Base-by-base conservation (phyloP, 2,888 invertebrate species). In the Drosophila pseudotakahashii region DNA sequence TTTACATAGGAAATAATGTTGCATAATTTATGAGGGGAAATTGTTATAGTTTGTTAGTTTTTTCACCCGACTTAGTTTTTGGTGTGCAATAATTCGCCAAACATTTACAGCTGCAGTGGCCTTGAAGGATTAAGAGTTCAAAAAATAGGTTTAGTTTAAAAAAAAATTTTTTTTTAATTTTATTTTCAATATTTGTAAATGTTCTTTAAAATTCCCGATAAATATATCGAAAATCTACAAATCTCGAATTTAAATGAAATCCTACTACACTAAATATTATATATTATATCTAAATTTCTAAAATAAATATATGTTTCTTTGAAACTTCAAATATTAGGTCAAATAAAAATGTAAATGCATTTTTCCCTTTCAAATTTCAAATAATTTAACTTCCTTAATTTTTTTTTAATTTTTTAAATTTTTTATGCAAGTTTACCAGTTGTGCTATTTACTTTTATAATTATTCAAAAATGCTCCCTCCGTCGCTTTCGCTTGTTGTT, bases 11-110 rank as follows among this genome's bases (percentile, higher is more conserved):
- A 83, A 88, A 82, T 85, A 82, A 85, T 79, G 82, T 83, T 83
- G 82, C 82, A 83, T 83, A 88, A 83, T 88, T 88, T 75, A 88
- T 83, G 70, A 82, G 79, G 75, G 86, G 60, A 85, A 85, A 88
- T 79, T 77, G 82, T 75, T 77, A 81, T 73, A 84, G 58, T 73
- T 81, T 48, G 19, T 47, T 32, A 1, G 30, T 30, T 30, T 53
- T 34, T 34, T 14, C 36, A 11, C 10, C 26, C 34, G 6, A 11
- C 7, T 11, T 14, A 16, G 7, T 36, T 51, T 14, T 47, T 23
- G 45, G 14, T 23, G 6, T 16, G 32, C 11, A 5, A 30, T 19
- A 57, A 32, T 45, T 41, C 34, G 32, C 37, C 10, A 30, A 30
- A 32, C n/a, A 42, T 30, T 53, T 10, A 9, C 30, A 26, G 30